These are phyloP conservation scores for Nymphalis io DNA, from an alignment of 1,140 invertebrate genomes.

Conservation along the genomic window DNA sequence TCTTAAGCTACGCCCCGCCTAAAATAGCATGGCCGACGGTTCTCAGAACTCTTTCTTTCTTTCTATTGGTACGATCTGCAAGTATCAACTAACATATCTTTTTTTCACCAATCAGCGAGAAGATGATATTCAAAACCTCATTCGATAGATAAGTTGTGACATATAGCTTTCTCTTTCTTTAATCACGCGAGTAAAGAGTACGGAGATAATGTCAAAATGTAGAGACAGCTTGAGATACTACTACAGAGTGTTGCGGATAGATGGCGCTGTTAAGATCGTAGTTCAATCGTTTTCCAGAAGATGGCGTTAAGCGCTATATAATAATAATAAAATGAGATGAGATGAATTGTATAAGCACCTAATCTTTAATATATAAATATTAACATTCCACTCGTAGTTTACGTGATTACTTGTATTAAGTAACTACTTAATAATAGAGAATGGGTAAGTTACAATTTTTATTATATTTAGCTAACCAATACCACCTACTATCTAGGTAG, in stretches of 20 bases:
- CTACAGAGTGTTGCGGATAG: slow-evolving; percentile 42
- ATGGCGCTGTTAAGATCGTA: slow-evolving; percentile 55
- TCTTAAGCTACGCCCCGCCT: slow-evolving; percentile 65
- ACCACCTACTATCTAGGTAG: too few relatives aligned
- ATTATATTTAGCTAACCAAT: neutral
- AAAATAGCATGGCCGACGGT: slow-evolving; percentile 71
- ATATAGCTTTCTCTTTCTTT: slow-evolving; percentile 54
- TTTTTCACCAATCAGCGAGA: slow-evolving; percentile 67
- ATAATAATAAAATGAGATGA: neutral
- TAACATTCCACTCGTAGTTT: neutral
- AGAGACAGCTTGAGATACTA: slow-evolving; percentile 28
- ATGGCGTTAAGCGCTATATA: slow-evolving; percentile 25
- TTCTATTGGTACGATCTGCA: slow-evolving; percentile 61
- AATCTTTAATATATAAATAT: neutral
- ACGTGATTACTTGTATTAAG: neutral
- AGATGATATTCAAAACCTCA: slow-evolving; percentile 52
- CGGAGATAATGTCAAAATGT: slow-evolving; percentile 48
- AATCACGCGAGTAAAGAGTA: slow-evolving; percentile 50
- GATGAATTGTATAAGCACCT: neutral
- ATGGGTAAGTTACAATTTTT: neutral
- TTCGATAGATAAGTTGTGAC: slow-evolving; percentile 52
- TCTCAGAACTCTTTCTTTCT: slow-evolving; percentile 45
- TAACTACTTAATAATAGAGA: neutral
- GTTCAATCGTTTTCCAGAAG: slow-evolving; percentile 48
- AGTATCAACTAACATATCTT: slow-evolving; percentile 49